Conservation (phyloP, 2,113 vertebrate genomes). For the Periophthalmodon schlosseri region DNA sequence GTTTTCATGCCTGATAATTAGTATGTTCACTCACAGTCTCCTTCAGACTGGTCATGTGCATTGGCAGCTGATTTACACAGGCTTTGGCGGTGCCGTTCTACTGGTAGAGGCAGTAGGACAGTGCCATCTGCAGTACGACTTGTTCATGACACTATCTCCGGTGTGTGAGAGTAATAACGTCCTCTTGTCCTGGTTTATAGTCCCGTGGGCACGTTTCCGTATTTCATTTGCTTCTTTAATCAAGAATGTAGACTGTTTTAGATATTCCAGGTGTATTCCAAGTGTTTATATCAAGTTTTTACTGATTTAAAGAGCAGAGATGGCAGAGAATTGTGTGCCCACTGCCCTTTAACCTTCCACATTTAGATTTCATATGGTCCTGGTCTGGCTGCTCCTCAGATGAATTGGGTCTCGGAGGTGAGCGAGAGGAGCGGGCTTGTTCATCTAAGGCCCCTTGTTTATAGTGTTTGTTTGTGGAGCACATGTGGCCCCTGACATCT, state of each 20-base stretch:
- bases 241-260: not conserved
- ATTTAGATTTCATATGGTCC: constrained; percentile 20
- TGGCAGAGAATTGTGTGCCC: constrained; percentile 1
- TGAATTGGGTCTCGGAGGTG: constrained; percentile 16
- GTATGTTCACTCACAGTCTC: too few relatives aligned
- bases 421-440: constrained; percentile 19
- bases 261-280: not conserved
- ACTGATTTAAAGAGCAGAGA: not conserved
- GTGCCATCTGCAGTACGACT: too few relatives aligned
- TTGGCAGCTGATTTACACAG: too few relatives aligned
- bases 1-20: too few relatives aligned
- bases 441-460: constrained; percentile 18
- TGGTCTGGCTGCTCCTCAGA: constrained; percentile 21
- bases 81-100: too few relatives aligned
- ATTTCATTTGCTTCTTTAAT: not conserved
- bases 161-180: too few relatives aligned
- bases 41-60: too few relatives aligned
- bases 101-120: too few relatives aligned
- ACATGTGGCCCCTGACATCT: constrained; percentile 15
- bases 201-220: too few relatives aligned
- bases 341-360: constrained; percentile 1
- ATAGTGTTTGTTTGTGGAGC: constrained; percentile 25
- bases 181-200: too few relatives aligned
- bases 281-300: not conserved
- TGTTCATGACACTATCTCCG: too few relatives aligned